Evolutionary conservation across 2,888 invertebrate genomes (phyloP).

Genomic region (Sepiola atlantica): DNA sequence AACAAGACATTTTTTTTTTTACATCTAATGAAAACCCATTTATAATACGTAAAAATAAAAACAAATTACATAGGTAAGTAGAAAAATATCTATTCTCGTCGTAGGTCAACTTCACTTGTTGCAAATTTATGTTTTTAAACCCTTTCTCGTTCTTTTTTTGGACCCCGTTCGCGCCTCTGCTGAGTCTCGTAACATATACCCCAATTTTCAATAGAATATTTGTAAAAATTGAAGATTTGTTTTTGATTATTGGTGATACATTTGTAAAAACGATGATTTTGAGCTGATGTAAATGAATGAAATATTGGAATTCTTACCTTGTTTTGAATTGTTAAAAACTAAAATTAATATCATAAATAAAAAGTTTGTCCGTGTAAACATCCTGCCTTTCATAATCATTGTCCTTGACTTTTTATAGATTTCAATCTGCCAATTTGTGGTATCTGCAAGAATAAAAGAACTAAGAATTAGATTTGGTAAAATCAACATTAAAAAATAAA

Average conservation of each 20-base stretch:
- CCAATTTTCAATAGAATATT: not conserved
- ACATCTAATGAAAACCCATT: too few species aligned
- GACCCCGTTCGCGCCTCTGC: too few species aligned
- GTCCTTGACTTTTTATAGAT: not conserved
- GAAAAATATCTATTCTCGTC: too few species aligned
- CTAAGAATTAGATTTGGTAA: not conserved
- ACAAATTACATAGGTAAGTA: too few species aligned
- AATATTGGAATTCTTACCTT: not conserved
- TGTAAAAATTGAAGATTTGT: not conserved
- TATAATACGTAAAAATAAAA: too few species aligned
- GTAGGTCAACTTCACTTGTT: too few species aligned
- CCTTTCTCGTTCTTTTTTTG: too few species aligned
- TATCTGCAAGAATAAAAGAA: conserved; percentile 1
- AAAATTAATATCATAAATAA: not conserved
- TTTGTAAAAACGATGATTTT: not conserved
- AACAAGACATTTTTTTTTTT: too few species aligned
- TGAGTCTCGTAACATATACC: too few species aligned
- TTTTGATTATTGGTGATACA: not conserved
- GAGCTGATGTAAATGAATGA: not conserved
- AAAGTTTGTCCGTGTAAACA: not conserved
- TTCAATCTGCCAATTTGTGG: conserved; percentile 1
- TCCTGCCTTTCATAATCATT: conserved; percentile 16
- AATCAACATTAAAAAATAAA: not conserved
- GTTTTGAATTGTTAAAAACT: not conserved
- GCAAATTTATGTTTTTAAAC: too few species aligned